Base-by-base conservation (phyloP, 2,888 invertebrate species). In the Sisyra nigra region DNA sequence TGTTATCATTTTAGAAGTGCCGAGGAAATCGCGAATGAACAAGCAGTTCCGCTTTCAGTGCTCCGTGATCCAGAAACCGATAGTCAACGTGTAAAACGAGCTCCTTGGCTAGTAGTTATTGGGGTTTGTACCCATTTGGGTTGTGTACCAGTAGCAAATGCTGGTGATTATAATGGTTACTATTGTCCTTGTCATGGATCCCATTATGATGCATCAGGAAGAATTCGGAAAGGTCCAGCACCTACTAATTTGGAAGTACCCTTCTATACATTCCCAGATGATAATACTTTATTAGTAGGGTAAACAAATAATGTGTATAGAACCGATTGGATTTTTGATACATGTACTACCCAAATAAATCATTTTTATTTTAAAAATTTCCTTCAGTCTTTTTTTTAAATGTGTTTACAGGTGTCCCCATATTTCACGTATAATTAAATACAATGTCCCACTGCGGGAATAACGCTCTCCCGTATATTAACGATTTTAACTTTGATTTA, bases 141-240 rank as follows among this genome's bases (percentile, higher is more conserved):
- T 42, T 98, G 98, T 66, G 94, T 98, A 45, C 98, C 98, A 24
- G 86, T 98, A 47, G 85, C 93, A 14, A 86, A 89, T 61, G 75
- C 89, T 43, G 89, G 89, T 41, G 94, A 96, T 54, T 97, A 74
- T 60, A 93, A 93, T 18, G 98, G 98, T 40, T 99, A 96, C 63
- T 98, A 96, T 66, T 98, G 98, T 57, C 98, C 98, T 1, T 98
- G 98, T 68, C 98, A 98, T 60, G 98, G 98, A 30, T 96, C 96
- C 33, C 98, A 99, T 63, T 98, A 98, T 62, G 98, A 98, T 63
- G 86, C 87, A 0, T 89, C 96, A n/a, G 98, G 98, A 2, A 79
- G 98, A 53, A 96, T 98, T 57, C 81, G 98, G 50, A 96, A 93
- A 66, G 97, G 97, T 10, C 97, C 97, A 3, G 97, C 97, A 8